Base-by-base conservation (phyloP, 2,888 invertebrate genomes). In the Sylvicola fuscatus region DNA sequence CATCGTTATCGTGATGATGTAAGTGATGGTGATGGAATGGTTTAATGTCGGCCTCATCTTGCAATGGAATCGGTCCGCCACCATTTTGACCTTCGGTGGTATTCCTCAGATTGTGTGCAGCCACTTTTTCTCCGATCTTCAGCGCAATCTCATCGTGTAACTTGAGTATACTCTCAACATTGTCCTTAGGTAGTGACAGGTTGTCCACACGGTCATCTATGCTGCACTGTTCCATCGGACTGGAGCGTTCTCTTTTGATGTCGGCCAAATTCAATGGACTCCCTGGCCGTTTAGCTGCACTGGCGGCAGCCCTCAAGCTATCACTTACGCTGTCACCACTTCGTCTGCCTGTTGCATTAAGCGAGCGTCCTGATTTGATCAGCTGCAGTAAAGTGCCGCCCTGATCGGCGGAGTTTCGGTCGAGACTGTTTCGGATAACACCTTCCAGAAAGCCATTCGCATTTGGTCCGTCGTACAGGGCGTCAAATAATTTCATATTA, bases 381-480 rank as follows among this genome's bases (percentile, higher is more conserved):
- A 21, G 74, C 45, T 75, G 75, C 43, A 75, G 59, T 45, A 75
- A 56, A 8, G 70, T 29, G 5, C 12, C 68, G 64, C 64, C 45
- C 64, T 70, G 44, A 62, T 61, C 38, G 62, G 63, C 51, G 66
- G 66, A 26, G 51, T 65, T 46, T 27, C 72, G 68, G 54, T 82
- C 82, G 41, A 86, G 62, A 44, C 76, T 79, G 44, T 82, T 80
- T 46, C 82, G 65, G 45, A 86, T 86, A 47, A 84, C 79, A 35
- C 81, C 83, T 51, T 84, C 82, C 35, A 83, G 64, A 53, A 83
- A 80, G 48, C 72, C 64, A 43, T 80, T 81, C 43, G 76, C 72
- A 3, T 65, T 65, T 32, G 66, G 59, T 13, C 64, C 65, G 53
- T 78, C 66, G 64, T 80, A 66, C 34, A 73, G 53, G 35, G 66